Evolutionary conservation across 2,797 vertebrate species (phyloP).

Genomic region (Pelobates cultripes): DNA sequence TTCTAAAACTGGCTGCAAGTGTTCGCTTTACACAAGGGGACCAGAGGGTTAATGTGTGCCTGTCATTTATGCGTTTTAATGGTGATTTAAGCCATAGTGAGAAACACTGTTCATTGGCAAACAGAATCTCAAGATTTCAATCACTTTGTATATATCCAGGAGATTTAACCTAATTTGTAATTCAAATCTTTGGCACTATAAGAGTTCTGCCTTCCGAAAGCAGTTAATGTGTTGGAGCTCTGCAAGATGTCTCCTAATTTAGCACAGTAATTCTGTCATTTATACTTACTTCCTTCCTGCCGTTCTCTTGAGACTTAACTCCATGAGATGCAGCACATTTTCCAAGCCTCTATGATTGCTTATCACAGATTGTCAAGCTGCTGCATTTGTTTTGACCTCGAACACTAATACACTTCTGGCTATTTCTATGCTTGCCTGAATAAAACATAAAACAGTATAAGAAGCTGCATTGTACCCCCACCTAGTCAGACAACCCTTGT

Average conservation of each 20-base stretch:
- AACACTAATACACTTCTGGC: too few relatives aligned
- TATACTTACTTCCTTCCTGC: conserved; percentile 7
- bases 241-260: conserved; percentile 26
- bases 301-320: conserved; percentile 5
- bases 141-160: conserved; percentile 22
- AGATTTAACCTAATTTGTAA: conserved; percentile 36
- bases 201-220: conserved; percentile 12
- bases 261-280: conserved; percentile 24
- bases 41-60: too few relatives aligned
- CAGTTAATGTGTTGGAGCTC: conserved; percentile 9
- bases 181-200: conserved; percentile 18
- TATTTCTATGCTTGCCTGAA: too few relatives aligned
- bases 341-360: conserved; percentile 10
- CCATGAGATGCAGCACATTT: background rate
- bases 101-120: conserved; percentile 4
- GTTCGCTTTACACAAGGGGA: too few relatives aligned
- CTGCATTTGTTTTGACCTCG: too few relatives aligned
- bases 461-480: too few relatives aligned
- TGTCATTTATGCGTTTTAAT: background rate
- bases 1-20: too few relatives aligned
- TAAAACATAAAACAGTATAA: too few relatives aligned
- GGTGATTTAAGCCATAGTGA: background rate
- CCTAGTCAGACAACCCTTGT: too few relatives aligned
- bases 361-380: background rate
- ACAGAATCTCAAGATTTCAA: conserved; percentile 1